Evolutionary conservation across 2,113 vertebrate genomes (phyloP).

Genomic region (Alethe castanea): DNA sequence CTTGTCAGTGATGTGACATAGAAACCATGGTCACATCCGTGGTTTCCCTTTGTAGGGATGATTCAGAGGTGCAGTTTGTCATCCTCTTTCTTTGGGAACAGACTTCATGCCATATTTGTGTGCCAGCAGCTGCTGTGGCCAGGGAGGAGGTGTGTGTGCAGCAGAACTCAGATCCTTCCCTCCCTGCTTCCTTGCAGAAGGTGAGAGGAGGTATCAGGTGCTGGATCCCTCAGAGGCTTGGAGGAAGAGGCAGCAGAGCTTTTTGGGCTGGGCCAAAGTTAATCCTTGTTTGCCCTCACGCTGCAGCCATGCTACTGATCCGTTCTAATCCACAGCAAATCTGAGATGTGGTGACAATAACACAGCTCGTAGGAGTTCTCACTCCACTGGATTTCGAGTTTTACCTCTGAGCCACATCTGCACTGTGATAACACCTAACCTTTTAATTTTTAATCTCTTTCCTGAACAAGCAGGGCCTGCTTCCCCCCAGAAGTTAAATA

Average conservation of each 20-base stretch:
- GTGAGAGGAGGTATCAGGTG: neutral
- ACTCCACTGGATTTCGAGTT: neutral
- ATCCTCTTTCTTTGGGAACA: neutral
- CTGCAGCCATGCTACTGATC: neutral
- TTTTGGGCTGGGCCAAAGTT: neutral
- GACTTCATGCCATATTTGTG: neutral
- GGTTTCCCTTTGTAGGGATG: neutral
- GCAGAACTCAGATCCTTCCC: accelerated
- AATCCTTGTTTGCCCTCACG: neutral
- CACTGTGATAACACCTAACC: neutral
- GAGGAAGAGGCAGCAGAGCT: neutral
- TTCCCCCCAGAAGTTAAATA: neutral
- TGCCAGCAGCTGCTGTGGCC: neutral
- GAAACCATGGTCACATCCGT: accelerated
- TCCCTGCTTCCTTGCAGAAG: neutral
- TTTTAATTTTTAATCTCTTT: neutral
- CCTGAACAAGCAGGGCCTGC: neutral
- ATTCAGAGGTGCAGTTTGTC: neutral
- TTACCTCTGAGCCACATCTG: neutral
- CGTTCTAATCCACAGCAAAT: neutral
- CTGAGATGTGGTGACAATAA: neutral
- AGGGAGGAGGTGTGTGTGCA: neutral
- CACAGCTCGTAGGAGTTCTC: accelerated
- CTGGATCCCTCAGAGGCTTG: neutral
- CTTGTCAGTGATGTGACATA: neutral